Percentiles rank a stretch among this genome's conserved stretches.
phyloP scores from a whole-genome alignment of 2,888 invertebrate genomes.

The Fragum sueziense region DNA sequence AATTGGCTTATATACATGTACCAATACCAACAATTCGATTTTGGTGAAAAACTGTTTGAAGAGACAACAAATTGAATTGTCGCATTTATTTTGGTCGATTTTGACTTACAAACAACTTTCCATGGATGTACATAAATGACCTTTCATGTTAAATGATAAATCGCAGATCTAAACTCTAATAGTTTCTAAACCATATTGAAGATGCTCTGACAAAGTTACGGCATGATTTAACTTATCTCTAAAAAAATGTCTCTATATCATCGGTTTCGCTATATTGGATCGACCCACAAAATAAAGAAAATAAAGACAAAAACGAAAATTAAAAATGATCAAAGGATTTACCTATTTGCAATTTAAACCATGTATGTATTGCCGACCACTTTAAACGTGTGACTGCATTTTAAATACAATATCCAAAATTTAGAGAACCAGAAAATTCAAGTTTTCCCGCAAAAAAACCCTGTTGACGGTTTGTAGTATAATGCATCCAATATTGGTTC shows the following conservation, averaged over 20 bases:
- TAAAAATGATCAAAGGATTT: neutral
- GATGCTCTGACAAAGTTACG: too few species aligned
- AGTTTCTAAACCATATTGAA: too few species aligned
- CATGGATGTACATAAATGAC: too few species aligned
- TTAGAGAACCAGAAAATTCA: conserved; percentile 10
- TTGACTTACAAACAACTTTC: too few species aligned
- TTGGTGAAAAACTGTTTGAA: too few species aligned
- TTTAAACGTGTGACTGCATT: neutral
- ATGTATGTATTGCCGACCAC: neutral
- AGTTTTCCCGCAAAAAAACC: conserved; percentile 7
- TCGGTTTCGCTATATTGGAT: neutral
- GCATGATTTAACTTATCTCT: neutral
- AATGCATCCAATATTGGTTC: too few species aligned
- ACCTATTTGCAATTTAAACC: conserved; percentile 11
- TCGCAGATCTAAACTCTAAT: too few species aligned
- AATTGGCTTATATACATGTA: too few species aligned
- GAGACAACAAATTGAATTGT: too few species aligned
- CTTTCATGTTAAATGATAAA: too few species aligned
- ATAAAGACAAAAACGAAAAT: neutral
- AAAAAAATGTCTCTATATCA: neutral
- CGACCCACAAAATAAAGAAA: neutral
- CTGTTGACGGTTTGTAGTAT: neutral
- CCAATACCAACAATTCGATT: too few species aligned
- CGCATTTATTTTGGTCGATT: too few species aligned
- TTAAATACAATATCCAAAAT: neutral